Evolutionary conservation across 1,140 invertebrate genomes (phyloP), one percentile per base, ranked within the genome.

Genomic region (Aphelenchoides avenae): DNA sequence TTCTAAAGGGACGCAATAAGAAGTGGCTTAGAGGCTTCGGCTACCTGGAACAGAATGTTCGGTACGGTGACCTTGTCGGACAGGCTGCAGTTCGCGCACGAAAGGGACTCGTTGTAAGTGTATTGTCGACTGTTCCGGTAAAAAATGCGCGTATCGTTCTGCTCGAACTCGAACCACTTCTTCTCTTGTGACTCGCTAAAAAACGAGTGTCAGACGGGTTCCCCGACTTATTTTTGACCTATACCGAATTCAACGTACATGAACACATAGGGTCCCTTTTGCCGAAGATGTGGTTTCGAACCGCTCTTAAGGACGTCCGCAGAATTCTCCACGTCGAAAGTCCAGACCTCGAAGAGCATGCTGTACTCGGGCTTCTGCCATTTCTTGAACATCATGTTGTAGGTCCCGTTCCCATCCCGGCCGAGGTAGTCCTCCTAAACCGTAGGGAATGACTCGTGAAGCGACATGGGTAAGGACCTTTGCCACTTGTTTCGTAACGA

Each of bases 261-360:
- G 52, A 75, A 75, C 24, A 64, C 51, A 55, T 71, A 75, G 2
- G 72, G 72, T 13, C 72, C 72, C 30, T 75, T 72, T 41, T 75
- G 54, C 9, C 52, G 31, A 13, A 75, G 9, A 24, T 39, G 48
- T 20, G 74, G 74, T 53, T 64, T 77, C 20, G 41, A 27, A 22
- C 61, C 64, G 24, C 57, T 48, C 27, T 61, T 52, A 0, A 73
- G 15, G 5, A 75, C 61, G 5, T 61, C 68, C 9, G 49, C 34
- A 0, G 66, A 31, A 61, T 75, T 75, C 44, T 37, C 30, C 18
- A 75, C 66, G 29, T 66, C 68, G 47, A 46, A 70, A 39, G 59
- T 63, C 46, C 53, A 71, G 20, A 69, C 31, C 9, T 71, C 31
- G 22, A 69, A 36, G 27, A 53, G 26, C 54, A 71, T 63, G 5